Evolutionary conservation across 2,797 vertebrate genomes (phyloP).

Genomic region (Microchirus variegatus): DNA sequence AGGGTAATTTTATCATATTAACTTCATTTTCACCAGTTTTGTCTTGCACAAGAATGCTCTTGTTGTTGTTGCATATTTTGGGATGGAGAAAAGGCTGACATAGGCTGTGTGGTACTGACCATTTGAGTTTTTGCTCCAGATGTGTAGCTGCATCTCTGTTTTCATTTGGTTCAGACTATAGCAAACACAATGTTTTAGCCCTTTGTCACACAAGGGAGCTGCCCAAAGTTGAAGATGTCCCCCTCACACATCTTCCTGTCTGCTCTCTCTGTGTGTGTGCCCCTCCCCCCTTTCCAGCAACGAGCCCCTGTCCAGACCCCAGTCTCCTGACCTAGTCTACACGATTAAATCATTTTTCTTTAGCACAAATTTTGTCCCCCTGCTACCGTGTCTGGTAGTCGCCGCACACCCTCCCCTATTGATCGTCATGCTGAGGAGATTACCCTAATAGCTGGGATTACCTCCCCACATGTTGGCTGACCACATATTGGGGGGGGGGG

Average conservation of each 20-base stretch:
- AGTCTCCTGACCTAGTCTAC: constrained; percentile 79
- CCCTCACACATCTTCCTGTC: constrained; percentile 69
- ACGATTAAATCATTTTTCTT: constrained; percentile 84
- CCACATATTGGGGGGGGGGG: constrained; percentile 60
- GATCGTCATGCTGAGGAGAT: constrained; percentile 85
- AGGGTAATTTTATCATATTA: too few relatives aligned
- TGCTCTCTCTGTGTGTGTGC: constrained; percentile 46
- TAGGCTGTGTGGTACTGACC: background rate
- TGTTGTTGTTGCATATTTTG: too few relatives aligned
- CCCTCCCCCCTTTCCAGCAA: constrained; percentile 57
- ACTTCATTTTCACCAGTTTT: too few relatives aligned
- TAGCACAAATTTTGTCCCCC: constrained; percentile 75
- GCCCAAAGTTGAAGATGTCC: constrained; percentile 60
- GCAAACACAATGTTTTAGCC: constrained; percentile 24
- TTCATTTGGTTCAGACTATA: constrained; percentile 10
- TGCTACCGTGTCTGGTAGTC: constrained; percentile 71
- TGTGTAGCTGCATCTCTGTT: constrained; percentile 9
- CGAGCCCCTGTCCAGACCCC: constrained; percentile 63
- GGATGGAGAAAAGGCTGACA: background rate
- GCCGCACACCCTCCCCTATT: constrained; percentile 76
- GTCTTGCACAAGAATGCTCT: too few relatives aligned
- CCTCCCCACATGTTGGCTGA: constrained; percentile 85
- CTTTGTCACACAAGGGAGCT: constrained; percentile 49
- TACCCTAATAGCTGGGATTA: constrained; percentile 88
- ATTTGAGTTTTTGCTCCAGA: background rate